Evolutionary conservation across 2,888 invertebrate genomes (phyloP).

Genomic region (Meandrusa payeni): DNA sequence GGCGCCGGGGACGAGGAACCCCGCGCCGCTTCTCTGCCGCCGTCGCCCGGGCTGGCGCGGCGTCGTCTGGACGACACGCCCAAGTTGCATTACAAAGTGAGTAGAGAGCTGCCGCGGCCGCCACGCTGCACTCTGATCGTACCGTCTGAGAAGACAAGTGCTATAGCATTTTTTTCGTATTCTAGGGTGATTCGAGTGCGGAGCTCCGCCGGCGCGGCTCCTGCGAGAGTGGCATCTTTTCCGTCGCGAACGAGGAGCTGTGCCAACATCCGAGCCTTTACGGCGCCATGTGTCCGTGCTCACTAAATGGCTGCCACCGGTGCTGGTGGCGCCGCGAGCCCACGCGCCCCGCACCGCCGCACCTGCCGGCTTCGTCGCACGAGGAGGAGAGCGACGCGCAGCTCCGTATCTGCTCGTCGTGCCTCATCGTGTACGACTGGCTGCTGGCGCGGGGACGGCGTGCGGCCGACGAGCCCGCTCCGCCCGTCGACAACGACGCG

Average conservation of each 20-base stretch:
- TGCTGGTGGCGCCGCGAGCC: conserved; percentile 62
- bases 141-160: too few relatives aligned
- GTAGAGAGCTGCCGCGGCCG: too few relatives aligned
- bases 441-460: conserved; percentile 80
- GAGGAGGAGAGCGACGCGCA: conserved; percentile 33
- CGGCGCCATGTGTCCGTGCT: conserved; percentile 66
- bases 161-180: too few relatives aligned
- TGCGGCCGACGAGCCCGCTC: conserved; percentile 74
- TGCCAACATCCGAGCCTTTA: conserved; percentile 61
- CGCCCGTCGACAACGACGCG: conserved; percentile 32
- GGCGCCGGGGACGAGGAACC: conserved; percentile 43
- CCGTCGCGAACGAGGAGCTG: conserved; percentile 90
- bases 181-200: conserved; percentile 38
- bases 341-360: conserved; percentile 33
- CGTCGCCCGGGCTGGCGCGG: conserved; percentile 55
- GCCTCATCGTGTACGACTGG: conserved; percentile 44
- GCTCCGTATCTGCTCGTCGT: conserved; percentile 56
- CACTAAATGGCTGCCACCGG: conserved; percentile 65
- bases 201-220: conserved; percentile 85
- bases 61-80: conserved; percentile 40
- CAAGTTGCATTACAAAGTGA: conserved; percentile 29
- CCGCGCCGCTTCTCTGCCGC: conserved; percentile 57
- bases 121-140: too few relatives aligned
- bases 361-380: conserved; percentile 8
- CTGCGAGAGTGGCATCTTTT: conserved; percentile 94